Base-by-base conservation (phyloP, 1,140 invertebrate genomes). In the Arctopsyche grandis region DNA sequence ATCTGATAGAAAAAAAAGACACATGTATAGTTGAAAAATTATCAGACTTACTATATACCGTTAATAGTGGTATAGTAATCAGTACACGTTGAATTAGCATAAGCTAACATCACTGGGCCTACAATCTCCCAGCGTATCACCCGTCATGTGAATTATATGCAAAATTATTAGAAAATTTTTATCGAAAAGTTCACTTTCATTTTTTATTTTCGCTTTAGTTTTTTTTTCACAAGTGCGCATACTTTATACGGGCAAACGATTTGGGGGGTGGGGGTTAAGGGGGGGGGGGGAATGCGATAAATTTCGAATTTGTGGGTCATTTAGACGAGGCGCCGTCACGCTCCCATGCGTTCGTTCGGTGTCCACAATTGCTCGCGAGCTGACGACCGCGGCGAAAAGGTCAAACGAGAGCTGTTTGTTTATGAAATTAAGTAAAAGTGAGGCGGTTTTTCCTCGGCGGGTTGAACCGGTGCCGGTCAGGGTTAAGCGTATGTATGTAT, bases 351-450 rank as follows among this genome's bases (percentile, higher is more conserved):
- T 22, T 24, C 19, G 63, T 26, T 21, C 19, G 16, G 16, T 16
- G 12, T 7, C 24, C 38, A 38, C 69, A 48, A 46, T 46, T 44
- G 38, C 43, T 29, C 69, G 12, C 16, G 21, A n/a, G 21, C 22
- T 4, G 24, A 22, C 60, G 10, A 66, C 24, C 60, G 48, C 48
- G 21, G 44, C 26, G 9, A 19, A 71, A 48, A 46, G 38, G 69
- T 71, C 69, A 71, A 66, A 66, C 63, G 21, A 24, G 63, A 24
- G 63, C 69, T 71, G 44, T 44, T 46, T 66, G 63, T 71, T 48
- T 71, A 71, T 71, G 22, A 71, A 71, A 71, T 71, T 29, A 48
- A 38, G 71, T 58, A 74, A 74, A 74, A 74, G 48, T 58, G 71
- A 74, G 69, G 26, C 69, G 24, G 48, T 52, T 70, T 70, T 70